Evolutionary conservation across 1,140 invertebrate species (phyloP), one percentile per base, ranked within the genome.

Genomic region (Ditylenchus dipsaci): DNA sequence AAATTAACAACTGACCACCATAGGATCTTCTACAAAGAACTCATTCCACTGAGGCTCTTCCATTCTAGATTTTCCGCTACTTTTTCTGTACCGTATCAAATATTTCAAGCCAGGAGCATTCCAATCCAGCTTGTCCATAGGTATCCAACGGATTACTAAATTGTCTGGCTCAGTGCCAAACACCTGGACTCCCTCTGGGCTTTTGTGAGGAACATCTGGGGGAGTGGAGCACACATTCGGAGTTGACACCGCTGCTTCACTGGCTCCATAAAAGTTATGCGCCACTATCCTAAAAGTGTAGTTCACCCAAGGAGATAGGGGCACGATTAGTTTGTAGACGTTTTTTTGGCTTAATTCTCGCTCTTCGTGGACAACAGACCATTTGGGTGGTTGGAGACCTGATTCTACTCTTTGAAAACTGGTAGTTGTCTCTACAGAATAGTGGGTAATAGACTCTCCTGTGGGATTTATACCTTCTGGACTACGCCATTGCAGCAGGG

Each of bases 211-310:
- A 43, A 80, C 71, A 15, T 80, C 76, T 17, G 69, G 65, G 5
- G 63, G 58, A 0, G 79, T 80, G 11, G 68, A 64, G 49, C 77
- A 79, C n/a, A 53, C 21, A 26, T 38, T 53, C 82, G 90, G 90
- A 1, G 90, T 88, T 69, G 85, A 71, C 63, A 93, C 17, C 19
- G 59, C 96, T 0, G 94, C 91, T 33, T 87, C 78, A 29, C 93
- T 97, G 7, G 88, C 86, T 0, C 95, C 95, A 76, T 97, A 91
- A 84, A 92, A 92, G 84, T 97, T 97, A 80, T 88, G 88, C 0
- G 94, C 93, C 65, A 93, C 87, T 3, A 97, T 91, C 45, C 94
- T 86, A 87, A 96, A 97, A 0, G 93, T 97, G 80, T 97, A 97
- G 84, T 96, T 97, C 0, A 80, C 79, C 80, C 82, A 82, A 30